A percentile compares a stretch with the other conserved stretches of the same genome.
phyloP scores from a whole-genome alignment of 2,113 vertebrate species.

The Hemiscyllium ocellatum region DNA sequence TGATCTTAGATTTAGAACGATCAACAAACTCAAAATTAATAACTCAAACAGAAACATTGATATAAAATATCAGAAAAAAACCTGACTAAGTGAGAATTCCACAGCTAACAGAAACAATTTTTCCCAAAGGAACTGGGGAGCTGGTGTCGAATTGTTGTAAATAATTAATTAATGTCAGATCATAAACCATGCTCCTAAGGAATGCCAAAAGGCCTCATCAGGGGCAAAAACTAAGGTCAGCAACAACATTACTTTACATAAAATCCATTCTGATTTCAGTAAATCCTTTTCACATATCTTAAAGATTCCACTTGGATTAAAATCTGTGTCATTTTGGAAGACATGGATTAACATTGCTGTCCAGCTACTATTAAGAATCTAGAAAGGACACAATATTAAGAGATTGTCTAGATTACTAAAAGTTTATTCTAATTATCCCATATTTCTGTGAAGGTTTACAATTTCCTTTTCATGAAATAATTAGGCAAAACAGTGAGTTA shows the following conservation, averaged over 20 bases:
- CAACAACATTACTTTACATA: not conserved
- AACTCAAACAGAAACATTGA: not conserved
- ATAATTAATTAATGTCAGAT: slow-evolving; percentile 8
- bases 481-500: not conserved
- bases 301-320: slow-evolving; percentile 28
- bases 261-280: slow-evolving; percentile 10
- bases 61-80: not conserved
- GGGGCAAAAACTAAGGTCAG: slow-evolving; percentile 30
- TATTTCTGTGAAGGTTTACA: not conserved
- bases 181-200: not conserved
- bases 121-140: not conserved
- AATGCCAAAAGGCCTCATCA: not conserved
- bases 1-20: not conserved
- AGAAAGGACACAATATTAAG: not conserved
- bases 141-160: not conserved
- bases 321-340: slow-evolving; percentile 34
- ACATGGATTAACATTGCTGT: slow-evolving; percentile 32
- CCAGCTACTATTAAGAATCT: not conserved
- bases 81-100: not conserved
- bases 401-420: not conserved
- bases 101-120: not conserved
- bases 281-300: slow-evolving; percentile 33
- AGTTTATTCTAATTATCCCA: not conserved
- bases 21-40: not conserved
- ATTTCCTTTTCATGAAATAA: not conserved